Evolutionary conservation across 2,888 invertebrate genomes (phyloP), one percentile per base, ranked within the genome.

Genomic region (Melieria omissa): DNA sequence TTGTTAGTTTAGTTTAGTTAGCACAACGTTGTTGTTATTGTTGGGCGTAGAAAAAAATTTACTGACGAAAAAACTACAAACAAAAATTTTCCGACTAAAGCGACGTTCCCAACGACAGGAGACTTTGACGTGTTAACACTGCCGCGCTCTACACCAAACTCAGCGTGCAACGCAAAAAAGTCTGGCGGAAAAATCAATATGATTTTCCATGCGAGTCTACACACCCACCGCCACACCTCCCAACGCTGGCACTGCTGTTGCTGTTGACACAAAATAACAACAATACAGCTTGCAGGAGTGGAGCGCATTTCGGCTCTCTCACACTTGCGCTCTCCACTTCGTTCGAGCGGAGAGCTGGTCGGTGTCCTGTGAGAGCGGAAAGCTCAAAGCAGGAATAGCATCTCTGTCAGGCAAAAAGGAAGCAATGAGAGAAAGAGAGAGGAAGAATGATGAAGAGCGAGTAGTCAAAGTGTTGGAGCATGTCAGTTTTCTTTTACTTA

Each of bases 131-230:
- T 68, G 66, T 69, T 73, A 58, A 64, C 65, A 70, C 74, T 45
- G 47, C 63, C 70, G 66, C 49, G 29, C 58, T 64, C 65, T 45
- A 55, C 57, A 67, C 55, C 60, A 54, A 69, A 73, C 71, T 69
- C 42, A 64, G 55, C 54, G 14, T 45, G 29, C 45, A 66, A 45
- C 16, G 70, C n/a, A 47, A 63, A 65, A 63, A 57, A 70, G 44
- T 70, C 57, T 55, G 10, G 42, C 62, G 65, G 74, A 70, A 74
- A 74, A 75, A 75, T 75, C 75, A 71, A 75, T 75, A 74, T 65
- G 46, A 45, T 74, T 71, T 73, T 65, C 64, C 60, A 61, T 41
- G 45, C 45, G 41, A 54, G 16, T 52, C 9, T 49, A 52, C 5
- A n/a, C 12, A n/a, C 14, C 14, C 52, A 5, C 14, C 14, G 52